A percentile compares a stretch with the other conserved stretches of the same genome.
phyloP scores from a whole-genome alignment of 2,113 vertebrate genomes.

The Catharus minimus region DNA sequence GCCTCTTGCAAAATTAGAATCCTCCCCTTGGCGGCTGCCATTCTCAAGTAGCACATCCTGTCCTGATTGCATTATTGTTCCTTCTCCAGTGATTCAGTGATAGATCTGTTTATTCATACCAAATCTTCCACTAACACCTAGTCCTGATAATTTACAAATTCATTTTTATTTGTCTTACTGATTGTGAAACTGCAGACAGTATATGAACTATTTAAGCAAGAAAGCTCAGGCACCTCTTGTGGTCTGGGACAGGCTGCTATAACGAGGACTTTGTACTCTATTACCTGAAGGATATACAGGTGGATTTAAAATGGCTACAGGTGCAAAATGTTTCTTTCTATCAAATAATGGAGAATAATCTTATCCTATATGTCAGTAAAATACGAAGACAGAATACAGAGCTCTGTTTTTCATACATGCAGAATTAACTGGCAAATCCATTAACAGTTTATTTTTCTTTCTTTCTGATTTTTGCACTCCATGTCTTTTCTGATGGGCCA shows the following conservation, averaged over 20 bases:
- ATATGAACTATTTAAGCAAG: background rate
- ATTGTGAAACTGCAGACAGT: background rate
- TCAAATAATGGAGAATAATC: background rate
- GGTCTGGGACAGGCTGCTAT: background rate
- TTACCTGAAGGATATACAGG: background rate
- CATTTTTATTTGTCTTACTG: background rate
- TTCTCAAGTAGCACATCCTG: constrained; percentile 23
- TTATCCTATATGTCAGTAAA: background rate
- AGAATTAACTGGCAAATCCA: background rate
- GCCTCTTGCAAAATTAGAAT: constrained; percentile 40
- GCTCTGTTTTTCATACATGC: background rate
- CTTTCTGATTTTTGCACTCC: background rate
- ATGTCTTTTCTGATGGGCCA: background rate
- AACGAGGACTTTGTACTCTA: background rate
- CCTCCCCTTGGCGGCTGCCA: background rate
- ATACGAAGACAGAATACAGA: background rate
- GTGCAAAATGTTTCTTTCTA: background rate
- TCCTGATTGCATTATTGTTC: constrained; percentile 62
- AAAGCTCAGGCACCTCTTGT: background rate
- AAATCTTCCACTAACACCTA: constrained; percentile 16
- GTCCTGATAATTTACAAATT: constrained; percentile 22
- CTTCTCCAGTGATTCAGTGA: background rate
- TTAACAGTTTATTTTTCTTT: background rate
- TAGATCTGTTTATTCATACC: constrained; percentile 26
- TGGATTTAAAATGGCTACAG: background rate